Conservation (phyloP, 2,888 invertebrate genomes). For the Phyllotreta cruciferae region DNA sequence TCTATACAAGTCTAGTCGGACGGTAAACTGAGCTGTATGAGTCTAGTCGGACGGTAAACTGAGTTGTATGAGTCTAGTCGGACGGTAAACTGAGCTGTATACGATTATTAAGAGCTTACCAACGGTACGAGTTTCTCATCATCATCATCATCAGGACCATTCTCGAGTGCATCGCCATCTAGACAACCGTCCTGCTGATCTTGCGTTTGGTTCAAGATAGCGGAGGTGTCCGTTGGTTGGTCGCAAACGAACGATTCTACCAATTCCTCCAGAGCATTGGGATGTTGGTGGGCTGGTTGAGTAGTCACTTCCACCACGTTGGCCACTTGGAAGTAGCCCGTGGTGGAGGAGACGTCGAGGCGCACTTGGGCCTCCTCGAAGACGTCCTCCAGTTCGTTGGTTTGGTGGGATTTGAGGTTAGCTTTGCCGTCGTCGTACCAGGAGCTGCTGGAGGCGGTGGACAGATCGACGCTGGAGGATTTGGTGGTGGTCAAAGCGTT, state of each 20-base stretch:
- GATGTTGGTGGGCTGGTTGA: slow-evolving; percentile 23
- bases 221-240: slow-evolving; percentile 47
- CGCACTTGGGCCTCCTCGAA: slow-evolving; percentile 49
- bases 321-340: slow-evolving; percentile 48
- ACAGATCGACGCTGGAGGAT: slow-evolving; percentile 42
- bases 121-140: not conserved
- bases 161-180: not conserved
- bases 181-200: slow-evolving; percentile 51
- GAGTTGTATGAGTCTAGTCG: not conserved
- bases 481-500: slow-evolving; percentile 57
- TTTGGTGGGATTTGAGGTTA: slow-evolving; percentile 51
- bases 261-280: slow-evolving; percentile 12
- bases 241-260: not conserved
- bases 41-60: too few species aligned
- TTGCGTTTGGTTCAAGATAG: slow-evolving; percentile 55
- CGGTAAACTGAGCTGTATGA: too few species aligned
- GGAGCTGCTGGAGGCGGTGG: slow-evolving; percentile 40
- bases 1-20: too few species aligned
- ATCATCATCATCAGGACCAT: slow-evolving; percentile 13
- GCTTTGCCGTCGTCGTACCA: slow-evolving; percentile 51
- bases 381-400: slow-evolving; percentile 52
- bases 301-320: slow-evolving; percentile 52
- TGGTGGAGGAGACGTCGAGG: slow-evolving; percentile 35
- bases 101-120: slow-evolving; percentile 9
- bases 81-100: too few species aligned